Conservation (phyloP, 2,113 vertebrate genomes). For the Maccullochella peelii region DNA sequence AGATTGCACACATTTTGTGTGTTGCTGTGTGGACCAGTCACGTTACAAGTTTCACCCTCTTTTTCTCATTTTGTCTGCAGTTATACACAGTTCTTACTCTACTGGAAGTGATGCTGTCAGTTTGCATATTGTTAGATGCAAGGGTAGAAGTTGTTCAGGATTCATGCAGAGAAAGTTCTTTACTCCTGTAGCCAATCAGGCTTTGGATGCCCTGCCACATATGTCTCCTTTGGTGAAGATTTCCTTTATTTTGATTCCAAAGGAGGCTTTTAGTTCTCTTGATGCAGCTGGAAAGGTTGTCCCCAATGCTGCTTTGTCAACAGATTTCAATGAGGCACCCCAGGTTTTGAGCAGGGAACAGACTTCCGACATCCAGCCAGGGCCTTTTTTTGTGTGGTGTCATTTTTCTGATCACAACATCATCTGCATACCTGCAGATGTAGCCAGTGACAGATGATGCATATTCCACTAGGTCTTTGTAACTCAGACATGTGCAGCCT, state of each 20-base stretch:
- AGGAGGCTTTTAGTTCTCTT: neutral
- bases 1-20: neutral
- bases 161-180: neutral
- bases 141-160: neutral
- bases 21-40: neutral
- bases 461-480: neutral
- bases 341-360: neutral
- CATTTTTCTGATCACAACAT: slow-evolving; percentile 12
- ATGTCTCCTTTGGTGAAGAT: neutral
- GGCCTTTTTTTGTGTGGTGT: neutral
- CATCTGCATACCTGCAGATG: neutral
- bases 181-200: neutral
- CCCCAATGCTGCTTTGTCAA: neutral
- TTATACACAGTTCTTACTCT: neutral
- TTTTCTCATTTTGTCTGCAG: neutral
- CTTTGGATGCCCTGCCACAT: neutral
- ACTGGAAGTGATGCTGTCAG: neutral
- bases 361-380: neutral
- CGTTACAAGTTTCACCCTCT: neutral
- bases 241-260: neutral
- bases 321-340: neutral
- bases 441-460: neutral
- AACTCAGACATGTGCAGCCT: neutral
- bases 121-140: neutral
- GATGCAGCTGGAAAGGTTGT: neutral